Conservation (phyloP, 2,113 vertebrate species). For the Formicarius rufipectus region DNA sequence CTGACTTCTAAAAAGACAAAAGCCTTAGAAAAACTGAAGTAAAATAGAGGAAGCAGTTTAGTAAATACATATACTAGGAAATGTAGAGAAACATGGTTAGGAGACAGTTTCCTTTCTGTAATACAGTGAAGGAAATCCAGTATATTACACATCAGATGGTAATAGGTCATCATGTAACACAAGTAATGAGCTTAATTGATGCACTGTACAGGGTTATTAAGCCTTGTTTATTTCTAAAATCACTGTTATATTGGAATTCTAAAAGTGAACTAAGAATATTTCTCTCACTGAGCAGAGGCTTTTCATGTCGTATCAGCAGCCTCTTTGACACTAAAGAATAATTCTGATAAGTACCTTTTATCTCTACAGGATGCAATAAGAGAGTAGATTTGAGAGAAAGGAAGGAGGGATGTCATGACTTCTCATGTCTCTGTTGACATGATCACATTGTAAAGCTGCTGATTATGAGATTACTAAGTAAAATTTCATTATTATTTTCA, state of each 20-base stretch:
- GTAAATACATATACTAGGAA: neutral
- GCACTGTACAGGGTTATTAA: neutral
- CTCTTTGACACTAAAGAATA: neutral
- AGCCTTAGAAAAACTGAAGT: neutral
- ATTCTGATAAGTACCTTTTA: constrained; percentile 5
- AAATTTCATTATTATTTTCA: neutral
- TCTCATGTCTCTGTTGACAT: neutral
- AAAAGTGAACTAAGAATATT: neutral
- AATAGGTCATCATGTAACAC: neutral
- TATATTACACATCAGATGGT: neutral
- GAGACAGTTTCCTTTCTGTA: neutral
- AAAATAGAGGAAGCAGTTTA: neutral
- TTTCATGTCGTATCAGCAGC: neutral
- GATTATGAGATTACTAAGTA: neutral
- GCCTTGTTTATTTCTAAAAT: neutral
- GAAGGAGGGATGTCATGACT: neutral
- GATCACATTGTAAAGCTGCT: neutral
- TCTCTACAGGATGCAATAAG: neutral
- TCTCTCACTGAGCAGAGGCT: neutral
- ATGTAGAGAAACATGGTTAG: neutral
- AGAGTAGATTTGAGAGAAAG: neutral
- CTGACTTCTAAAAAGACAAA: neutral
- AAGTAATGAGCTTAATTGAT: neutral
- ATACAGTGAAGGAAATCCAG: neutral
- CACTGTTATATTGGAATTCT: neutral